Evolutionary conservation across 1,140 invertebrate genomes (phyloP).

Genomic region (Penaeus chinensis): DNA sequence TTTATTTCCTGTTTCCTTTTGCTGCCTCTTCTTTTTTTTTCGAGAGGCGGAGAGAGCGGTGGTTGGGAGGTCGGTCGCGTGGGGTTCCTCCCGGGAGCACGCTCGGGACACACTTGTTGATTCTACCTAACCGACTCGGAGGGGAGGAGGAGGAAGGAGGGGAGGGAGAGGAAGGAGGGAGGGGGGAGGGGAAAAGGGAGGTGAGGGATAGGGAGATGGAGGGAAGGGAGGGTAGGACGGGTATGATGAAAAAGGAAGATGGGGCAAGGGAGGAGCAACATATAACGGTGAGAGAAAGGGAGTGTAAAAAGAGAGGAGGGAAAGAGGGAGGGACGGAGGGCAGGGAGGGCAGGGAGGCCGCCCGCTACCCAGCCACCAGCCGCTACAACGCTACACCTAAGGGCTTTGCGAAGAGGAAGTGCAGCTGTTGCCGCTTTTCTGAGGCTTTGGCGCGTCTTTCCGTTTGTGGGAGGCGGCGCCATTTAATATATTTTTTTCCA

Average conservation of each 20-base stretch:
- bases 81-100: background rate
- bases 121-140: slow-evolving; percentile 13
- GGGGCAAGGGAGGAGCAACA: background rate
- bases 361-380: too few relatives aligned
- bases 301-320: background rate
- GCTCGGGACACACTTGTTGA: slow-evolving; percentile 12
- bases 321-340: background rate
- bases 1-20: too few relatives aligned
- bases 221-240: background rate
- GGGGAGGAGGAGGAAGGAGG: background rate
- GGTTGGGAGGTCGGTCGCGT: too few relatives aligned
- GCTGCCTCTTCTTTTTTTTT: too few relatives aligned
- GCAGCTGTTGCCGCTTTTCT: too few relatives aligned
- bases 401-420: too few relatives aligned
- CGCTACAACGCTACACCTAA: too few relatives aligned
- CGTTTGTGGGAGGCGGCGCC: too few relatives aligned
- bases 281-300: background rate
- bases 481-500: too few relatives aligned
- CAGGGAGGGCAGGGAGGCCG: background rate
- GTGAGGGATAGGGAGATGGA: background rate
- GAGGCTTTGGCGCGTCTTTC: too few relatives aligned
- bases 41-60: too few relatives aligned
- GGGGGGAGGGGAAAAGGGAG: background rate
- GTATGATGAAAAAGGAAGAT: background rate
- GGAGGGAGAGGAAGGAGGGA: background rate